Percentiles rank a stretch among this genome's conserved stretches.
These are phyloP conservation scores for Artemia sinica DNA, from an alignment of 2,888 invertebrate genomes.

Conservation along the genomic window DNA sequence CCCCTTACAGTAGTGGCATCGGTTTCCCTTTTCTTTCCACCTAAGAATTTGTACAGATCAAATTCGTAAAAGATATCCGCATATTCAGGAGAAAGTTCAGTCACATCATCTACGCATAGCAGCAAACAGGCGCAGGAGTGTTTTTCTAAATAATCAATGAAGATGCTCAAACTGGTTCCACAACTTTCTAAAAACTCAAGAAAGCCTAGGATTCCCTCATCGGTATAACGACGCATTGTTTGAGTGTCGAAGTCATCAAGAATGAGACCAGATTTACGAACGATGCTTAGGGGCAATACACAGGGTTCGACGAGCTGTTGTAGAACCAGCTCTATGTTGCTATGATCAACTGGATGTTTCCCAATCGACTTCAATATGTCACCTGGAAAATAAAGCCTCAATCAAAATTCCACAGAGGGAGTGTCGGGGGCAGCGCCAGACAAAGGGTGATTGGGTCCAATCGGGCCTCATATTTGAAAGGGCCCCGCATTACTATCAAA, in stretches of 20 bases:
- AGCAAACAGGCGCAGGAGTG: neutral
- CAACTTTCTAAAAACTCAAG: neutral
- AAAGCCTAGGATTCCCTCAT: slow-evolving; percentile 7
- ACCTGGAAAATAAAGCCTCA: neutral
- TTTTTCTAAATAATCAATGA: neutral
- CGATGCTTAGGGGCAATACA: neutral
- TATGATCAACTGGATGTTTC: slow-evolving; percentile 3
- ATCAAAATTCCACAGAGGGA: no score
- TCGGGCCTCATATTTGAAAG: no score
- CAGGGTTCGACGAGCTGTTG: slow-evolving; percentile 8
- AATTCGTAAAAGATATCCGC: slow-evolving; percentile 11
- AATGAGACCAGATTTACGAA: neutral
- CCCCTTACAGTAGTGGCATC: neutral
- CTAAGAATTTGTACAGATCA: neutral
- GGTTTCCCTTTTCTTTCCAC: neutral
- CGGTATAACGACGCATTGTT: neutral
- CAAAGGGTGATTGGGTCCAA: no score
- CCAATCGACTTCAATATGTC: neutral
- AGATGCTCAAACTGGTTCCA: neutral
- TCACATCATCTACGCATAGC: neutral
- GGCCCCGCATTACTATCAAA: no score
- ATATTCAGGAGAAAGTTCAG: slow-evolving; percentile 3
- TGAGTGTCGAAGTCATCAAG: neutral
- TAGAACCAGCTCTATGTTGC: slow-evolving; percentile 8
- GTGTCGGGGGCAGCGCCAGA: no score